These are phyloP conservation scores for Martes flavigula DNA, from an alignment of 2,797 vertebrate species.

Conservation along the genomic window DNA sequence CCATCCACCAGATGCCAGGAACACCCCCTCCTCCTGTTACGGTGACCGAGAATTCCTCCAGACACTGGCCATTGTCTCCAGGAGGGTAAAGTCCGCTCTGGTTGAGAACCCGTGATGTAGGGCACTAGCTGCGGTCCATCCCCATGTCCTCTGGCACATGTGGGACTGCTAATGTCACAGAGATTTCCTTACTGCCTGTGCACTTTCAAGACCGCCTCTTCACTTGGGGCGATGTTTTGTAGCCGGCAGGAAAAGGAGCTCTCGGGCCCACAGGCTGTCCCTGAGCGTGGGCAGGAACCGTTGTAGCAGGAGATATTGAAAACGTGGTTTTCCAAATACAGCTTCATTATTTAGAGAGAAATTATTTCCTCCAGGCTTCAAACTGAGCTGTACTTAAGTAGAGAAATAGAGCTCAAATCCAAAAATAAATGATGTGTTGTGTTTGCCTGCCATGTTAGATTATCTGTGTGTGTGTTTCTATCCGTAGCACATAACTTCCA, in stretches of 20 bases:
- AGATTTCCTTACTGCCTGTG: not conserved
- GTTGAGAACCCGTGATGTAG: not conserved
- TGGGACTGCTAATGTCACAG: not conserved
- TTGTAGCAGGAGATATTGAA: not conserved
- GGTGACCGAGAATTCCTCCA: not conserved
- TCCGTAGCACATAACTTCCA: not conserved
- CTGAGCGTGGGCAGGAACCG: not conserved
- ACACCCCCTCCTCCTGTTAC: no score
- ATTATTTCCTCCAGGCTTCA: not conserved
- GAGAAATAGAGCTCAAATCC: slow-evolving; percentile 8
- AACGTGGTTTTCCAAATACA: not conserved
- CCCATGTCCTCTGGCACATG: not conserved
- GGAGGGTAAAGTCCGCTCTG: not conserved
- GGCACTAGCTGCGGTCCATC: not conserved
- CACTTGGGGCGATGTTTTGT: not conserved
- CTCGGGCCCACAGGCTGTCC: not conserved
- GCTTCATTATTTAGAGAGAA: not conserved
- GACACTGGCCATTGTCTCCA: not conserved
- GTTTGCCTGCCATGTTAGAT: not conserved
- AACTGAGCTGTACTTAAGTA: not conserved
- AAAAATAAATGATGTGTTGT: not conserved
- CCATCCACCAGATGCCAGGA: not conserved
- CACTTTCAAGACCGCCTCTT: not conserved
- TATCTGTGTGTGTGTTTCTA: not conserved
- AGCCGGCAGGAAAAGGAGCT: not conserved